Evolutionary conservation across 1,140 invertebrate species (phyloP).

Genomic region (Cryptotermes secundus): DNA sequence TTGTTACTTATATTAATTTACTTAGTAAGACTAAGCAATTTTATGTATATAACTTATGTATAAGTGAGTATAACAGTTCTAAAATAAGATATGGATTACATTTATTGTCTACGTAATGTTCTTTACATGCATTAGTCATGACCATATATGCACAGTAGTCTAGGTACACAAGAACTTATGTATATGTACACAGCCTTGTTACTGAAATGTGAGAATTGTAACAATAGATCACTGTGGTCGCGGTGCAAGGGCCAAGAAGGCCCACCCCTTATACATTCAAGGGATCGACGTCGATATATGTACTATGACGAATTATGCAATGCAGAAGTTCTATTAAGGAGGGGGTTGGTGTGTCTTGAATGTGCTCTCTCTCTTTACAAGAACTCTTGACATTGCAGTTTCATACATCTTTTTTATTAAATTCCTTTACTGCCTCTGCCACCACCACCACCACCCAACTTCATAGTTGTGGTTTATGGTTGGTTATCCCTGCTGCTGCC

Average conservation of each 20-base stretch:
- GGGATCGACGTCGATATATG: not conserved
- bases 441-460: not conserved
- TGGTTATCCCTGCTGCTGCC: conserved; percentile 31
- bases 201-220: not conserved
- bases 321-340: conserved; percentile 28
- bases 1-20: no score
- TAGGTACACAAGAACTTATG: no score
- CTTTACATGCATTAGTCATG: not conserved
- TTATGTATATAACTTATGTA: not conserved
- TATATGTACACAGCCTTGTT: not conserved
- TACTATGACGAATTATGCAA: conserved; percentile 12
- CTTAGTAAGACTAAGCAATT: not conserved
- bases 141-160: not conserved
- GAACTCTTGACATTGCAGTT: conserved; percentile 30
- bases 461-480: conserved; percentile 15
- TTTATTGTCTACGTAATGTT: not conserved
- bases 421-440: not conserved
- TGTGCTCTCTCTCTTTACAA: conserved; percentile 31
- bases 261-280: no score
- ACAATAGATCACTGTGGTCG: no score
- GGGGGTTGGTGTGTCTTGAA: conserved; percentile 24
- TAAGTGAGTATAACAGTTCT: not conserved
- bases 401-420: conserved; percentile 13
- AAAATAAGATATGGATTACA: not conserved
- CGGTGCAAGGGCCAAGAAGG: no score